Evolutionary conservation across 2,797 vertebrate genomes (phyloP).

Genomic region (Phalloptychus januarius): DNA sequence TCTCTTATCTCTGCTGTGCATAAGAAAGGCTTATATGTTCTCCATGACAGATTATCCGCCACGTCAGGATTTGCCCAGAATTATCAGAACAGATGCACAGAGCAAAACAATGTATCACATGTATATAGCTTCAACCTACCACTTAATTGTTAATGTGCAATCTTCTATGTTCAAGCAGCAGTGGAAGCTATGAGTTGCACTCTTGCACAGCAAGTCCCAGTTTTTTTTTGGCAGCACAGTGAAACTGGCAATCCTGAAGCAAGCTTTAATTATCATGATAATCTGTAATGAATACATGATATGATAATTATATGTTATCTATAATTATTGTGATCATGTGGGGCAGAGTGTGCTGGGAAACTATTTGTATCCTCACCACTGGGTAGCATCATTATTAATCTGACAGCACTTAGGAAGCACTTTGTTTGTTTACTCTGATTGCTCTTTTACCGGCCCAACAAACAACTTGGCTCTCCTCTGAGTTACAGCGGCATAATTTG

Average conservation of each 20-base stretch:
- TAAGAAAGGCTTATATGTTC: constrained; percentile 85
- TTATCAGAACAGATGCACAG: constrained; percentile 71
- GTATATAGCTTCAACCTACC: constrained; percentile 68
- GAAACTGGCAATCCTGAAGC: constrained; percentile 65
- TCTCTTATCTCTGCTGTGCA: constrained; percentile 85
- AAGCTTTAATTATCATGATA: constrained; percentile 78
- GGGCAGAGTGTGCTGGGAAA: constrained; percentile 69
- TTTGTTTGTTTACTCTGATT: constrained; percentile 81
- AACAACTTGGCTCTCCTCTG: constrained; percentile 79
- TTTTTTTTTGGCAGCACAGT: constrained; percentile 53
- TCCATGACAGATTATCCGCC: constrained; percentile 81
- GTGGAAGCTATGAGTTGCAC: constrained; percentile 28
- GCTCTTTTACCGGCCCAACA: constrained; percentile 82
- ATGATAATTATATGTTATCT: constrained; percentile 80
- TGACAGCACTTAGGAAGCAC: constrained; percentile 73
- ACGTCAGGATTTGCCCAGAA: constrained; percentile 82
- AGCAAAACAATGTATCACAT: constrained; percentile 76
- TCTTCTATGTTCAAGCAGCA: constrained; percentile 13
- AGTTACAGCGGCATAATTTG: constrained; percentile 81
- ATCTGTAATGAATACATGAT: constrained; percentile 81
- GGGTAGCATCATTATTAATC: constrained; percentile 79
- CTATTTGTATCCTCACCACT: constrained; percentile 75
- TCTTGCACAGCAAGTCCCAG: constrained; percentile 49
- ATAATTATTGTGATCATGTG: constrained; percentile 82
- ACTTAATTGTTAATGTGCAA: constrained; percentile 53